A percentile compares a stretch with the other conserved stretches of the same genome.
Conservation (phyloP, 1,140 invertebrate genomes). For the Drosophila repleta region DNA sequence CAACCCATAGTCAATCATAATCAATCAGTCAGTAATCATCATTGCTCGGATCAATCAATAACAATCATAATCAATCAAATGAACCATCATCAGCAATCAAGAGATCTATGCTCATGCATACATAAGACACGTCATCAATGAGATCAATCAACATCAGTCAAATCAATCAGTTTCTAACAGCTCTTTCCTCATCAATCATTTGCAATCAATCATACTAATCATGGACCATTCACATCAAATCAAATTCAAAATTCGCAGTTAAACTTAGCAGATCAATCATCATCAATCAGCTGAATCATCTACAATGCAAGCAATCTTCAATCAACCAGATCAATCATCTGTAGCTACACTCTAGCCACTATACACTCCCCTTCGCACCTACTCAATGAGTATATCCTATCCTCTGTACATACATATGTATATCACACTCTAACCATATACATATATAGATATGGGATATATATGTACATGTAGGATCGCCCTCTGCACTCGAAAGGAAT, state of each 20-base stretch:
- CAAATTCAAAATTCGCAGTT: no score
- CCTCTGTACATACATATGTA: background rate
- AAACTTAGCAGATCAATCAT: background rate
- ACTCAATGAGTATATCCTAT: background rate
- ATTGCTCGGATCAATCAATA: background rate
- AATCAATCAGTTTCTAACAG: no score
- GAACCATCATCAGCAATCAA: no score
- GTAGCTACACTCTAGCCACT: no score
- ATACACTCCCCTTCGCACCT: background rate
- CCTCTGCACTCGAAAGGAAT: slow-evolving; percentile 32
- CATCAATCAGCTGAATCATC: background rate
- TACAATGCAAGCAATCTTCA: no score
- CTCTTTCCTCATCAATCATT: no score
- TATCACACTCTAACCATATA: background rate
- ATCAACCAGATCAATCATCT: no score
- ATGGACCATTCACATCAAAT: no score
- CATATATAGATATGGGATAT: background rate
- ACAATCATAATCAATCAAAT: background rate
- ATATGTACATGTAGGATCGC: no score
- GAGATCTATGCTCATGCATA: no score
- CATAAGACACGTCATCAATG: no score
- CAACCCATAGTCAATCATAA: background rate
- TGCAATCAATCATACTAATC: background rate
- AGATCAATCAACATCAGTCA: no score
- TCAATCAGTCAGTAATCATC: background rate